Percentiles rank a stretch among this genome's conserved stretches.
Conservation (phyloP, 2,113 vertebrate species). For the Gopherus flavomarginatus region DNA sequence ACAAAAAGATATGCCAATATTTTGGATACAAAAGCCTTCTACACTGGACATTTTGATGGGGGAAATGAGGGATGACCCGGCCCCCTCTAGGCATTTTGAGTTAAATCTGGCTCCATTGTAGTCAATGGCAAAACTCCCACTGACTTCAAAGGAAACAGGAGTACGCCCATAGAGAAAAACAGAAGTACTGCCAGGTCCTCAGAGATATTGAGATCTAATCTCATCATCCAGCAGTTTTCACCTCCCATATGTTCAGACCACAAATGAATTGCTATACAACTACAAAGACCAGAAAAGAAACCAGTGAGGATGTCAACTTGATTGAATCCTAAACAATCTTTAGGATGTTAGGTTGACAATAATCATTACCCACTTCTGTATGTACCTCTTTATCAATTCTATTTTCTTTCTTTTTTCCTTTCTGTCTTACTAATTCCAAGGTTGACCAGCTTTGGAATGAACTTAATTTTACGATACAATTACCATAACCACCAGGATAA, state of each 20-base stretch:
- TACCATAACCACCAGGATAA: not conserved
- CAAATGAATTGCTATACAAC: not conserved
- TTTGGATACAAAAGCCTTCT: not conserved
- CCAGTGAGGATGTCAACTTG: accelerated
- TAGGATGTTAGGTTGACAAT: not conserved
- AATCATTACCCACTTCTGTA: not conserved
- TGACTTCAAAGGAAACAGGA: not conserved
- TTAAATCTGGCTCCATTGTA: not conserved
- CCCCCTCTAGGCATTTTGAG: not conserved
- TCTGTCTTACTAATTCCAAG: not conserved
- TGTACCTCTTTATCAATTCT: not conserved
- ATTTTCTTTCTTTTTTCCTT: not conserved
- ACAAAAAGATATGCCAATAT: not conserved
- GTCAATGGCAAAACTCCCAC: no score
- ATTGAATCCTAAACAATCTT: not conserved
- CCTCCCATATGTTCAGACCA: not conserved
- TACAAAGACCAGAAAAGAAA: not conserved
- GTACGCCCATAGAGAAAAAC: not conserved
- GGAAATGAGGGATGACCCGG: not conserved
- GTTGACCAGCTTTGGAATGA: not conserved
- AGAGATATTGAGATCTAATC: not conserved
- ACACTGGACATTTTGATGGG: not conserved
- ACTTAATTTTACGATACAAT: not conserved
- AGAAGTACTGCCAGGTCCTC: not conserved
- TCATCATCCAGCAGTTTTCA: not conserved